Evolutionary conservation across 53 echinoderm and acorn worm species (phyloP).

Genomic region (Crossaster papposus): DNA sequence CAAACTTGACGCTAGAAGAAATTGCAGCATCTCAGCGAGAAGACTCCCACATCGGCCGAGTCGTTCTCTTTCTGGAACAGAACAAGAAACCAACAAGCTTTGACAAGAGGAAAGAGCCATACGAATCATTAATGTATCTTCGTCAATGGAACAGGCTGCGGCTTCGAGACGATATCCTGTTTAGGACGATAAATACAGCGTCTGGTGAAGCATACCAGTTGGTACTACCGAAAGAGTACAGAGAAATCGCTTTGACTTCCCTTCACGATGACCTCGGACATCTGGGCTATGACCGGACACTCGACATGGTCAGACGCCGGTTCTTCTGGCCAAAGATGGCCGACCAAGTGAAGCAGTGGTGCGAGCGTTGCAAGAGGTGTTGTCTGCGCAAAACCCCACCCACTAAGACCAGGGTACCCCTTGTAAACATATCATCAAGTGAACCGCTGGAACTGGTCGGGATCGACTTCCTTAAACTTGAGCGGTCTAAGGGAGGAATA

Average conservation of each 20-base stretch:
- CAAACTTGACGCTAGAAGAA: background rate
- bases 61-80: background rate
- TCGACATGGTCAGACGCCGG: slow-evolving; percentile 31
- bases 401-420: slow-evolving; percentile 7
- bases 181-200: background rate
- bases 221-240: slow-evolving; percentile 13
- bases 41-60: slow-evolving; percentile 8
- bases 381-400: slow-evolving; percentile 50
- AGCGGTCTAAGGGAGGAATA: slow-evolving; percentile 32
- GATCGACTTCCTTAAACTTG: slow-evolving; percentile 52
- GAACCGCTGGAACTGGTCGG: slow-evolving; percentile 53
- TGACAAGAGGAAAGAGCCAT: background rate
- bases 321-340: slow-evolving; percentile 61
- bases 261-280: slow-evolving; percentile 56
- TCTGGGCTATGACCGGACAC: slow-evolving; percentile 39
- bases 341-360: slow-evolving; percentile 34
- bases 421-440: slow-evolving; percentile 15
- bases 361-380: slow-evolving; percentile 39
- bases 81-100: background rate
- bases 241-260: background rate
- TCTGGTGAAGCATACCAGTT: slow-evolving; percentile 6
- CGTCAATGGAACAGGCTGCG: slow-evolving; percentile 19
- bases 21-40: slow-evolving; percentile 5
- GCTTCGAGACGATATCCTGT: slow-evolving; percentile 28
- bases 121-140: background rate